phyloP scores from a whole-genome alignment of 2,797 vertebrate genomes.

The Novumbra hubbsi region DNA sequence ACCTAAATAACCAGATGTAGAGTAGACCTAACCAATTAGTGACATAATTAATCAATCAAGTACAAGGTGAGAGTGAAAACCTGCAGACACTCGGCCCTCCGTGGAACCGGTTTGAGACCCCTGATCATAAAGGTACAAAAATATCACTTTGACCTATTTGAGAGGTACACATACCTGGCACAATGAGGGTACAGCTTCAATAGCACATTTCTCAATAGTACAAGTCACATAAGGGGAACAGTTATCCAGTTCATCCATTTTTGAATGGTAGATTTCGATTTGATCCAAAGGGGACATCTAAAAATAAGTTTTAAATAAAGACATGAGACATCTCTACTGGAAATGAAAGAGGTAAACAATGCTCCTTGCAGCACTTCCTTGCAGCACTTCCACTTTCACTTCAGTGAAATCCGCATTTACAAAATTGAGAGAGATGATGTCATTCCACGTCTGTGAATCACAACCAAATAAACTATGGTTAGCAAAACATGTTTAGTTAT shows the following conservation, averaged over 20 bases:
- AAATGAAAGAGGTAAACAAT: neutral
- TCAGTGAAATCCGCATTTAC: constrained; percentile 56
- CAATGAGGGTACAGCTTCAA: constrained; percentile 79
- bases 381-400: neutral
- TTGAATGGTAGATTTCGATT: constrained; percentile 78
- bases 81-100: no score
- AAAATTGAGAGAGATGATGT: constrained; percentile 75
- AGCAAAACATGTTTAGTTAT: neutral
- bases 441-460: constrained; percentile 78
- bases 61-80: no score
- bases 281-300: constrained; percentile 75
- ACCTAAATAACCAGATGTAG: no score
- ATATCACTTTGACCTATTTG: neutral
- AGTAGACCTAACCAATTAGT: no score
- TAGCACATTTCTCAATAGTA: constrained; percentile 81
- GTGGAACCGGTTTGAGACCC: no score
- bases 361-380: neutral
- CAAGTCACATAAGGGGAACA: constrained; percentile 61
- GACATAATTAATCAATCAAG: no score
- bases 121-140: neutral
- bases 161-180: constrained; percentile 80
- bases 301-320: neutral
- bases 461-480: neutral
- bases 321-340: neutral
- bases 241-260: neutral